Conservation (phyloP, 2,888 invertebrate genomes). For the Pachliopta kotzebuea region DNA sequence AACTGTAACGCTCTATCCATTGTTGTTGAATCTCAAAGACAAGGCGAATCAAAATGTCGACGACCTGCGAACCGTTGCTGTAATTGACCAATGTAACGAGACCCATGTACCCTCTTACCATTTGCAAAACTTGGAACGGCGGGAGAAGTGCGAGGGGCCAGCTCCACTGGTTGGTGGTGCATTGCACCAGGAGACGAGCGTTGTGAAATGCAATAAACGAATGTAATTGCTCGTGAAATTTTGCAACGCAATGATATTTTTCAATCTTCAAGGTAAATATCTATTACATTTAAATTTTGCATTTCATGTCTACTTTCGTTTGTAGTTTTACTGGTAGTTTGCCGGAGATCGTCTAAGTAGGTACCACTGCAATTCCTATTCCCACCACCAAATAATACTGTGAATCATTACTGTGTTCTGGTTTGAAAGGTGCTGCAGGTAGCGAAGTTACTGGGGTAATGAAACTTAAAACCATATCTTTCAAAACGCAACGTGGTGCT, state of each 20-base stretch:
- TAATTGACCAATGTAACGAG: conserved; percentile 13
- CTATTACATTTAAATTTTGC: no score
- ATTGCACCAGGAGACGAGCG: conserved; percentile 9
- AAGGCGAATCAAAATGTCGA: conserved; percentile 21
- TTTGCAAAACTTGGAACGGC: not conserved
- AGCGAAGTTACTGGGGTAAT: no score
- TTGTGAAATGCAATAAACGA: conserved; percentile 17
- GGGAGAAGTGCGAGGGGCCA: conserved; percentile 6
- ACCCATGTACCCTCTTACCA: conserved; percentile 7
- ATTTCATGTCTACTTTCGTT: no score
- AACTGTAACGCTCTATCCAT: conserved; percentile 4
- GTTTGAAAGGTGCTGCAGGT: no score
- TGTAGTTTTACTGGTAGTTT: no score
- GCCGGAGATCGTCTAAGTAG: no score
- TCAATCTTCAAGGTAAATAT: not conserved
- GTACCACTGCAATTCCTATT: no score
- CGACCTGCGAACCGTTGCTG: conserved; percentile 20
- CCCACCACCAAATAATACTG: no score
- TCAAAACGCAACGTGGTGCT: no score
- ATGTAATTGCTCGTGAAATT: conserved; percentile 22
- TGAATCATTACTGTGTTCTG: no score
- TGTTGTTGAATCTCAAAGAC: conserved; percentile 13
- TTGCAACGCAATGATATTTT: not conserved
- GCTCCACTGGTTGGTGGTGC: conserved; percentile 2
- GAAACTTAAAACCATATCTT: no score